Evolutionary conservation across 92 coral and sea anemone species (phyloP), one percentile per base, ranked within the genome.

Genomic region (Phenganax marumi): DNA sequence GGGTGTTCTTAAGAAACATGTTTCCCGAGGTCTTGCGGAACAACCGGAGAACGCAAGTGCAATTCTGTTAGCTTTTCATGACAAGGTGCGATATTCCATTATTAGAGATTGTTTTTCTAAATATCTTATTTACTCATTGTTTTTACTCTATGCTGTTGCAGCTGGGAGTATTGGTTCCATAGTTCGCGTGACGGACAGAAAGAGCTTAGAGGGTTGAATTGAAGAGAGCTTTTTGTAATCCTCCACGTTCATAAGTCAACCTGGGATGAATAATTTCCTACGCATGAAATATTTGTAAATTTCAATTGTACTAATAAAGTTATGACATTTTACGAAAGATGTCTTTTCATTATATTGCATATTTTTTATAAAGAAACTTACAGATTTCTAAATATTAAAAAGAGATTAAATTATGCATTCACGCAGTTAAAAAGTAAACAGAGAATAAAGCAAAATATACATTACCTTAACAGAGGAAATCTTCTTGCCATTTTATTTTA

Each of bases 121-220:
- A n/a, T n/a, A 12, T n/a, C n/a, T 47, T 10, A 12, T 12, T 63
- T 65, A 2, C 23, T 48, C 18, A 16, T 52, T 73, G 52, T 8
- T 73, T 87, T 75, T 50, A 66, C 77, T 88, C 56, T 84, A 95
- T 97, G 96, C 90, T 25, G 71, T 91, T 8, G 91, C 96, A n/a
- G 78, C 69, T 72, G 91, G 91, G 61, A 97, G 98, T 9, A 83
- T 95, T 61, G 98, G 98, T 52, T 39, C 86, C 52, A 90, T 95
- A 80, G 92, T 95, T 26, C 92, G 98, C 53, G 98, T 95, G n/a
- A 90, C 97, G 51, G 98, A 92, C 75, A 87, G 98, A 77, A 95
- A 95, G 84, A 89, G n/a, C n/a, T n/a, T n/a, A n/a, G n/a, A n/a
- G n/a, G n/a, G n/a, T 26, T 46, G 48, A 64, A 26, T 23, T 23